Conservation (phyloP, 2,797 vertebrate species). For the Lophius americanus region DNA sequence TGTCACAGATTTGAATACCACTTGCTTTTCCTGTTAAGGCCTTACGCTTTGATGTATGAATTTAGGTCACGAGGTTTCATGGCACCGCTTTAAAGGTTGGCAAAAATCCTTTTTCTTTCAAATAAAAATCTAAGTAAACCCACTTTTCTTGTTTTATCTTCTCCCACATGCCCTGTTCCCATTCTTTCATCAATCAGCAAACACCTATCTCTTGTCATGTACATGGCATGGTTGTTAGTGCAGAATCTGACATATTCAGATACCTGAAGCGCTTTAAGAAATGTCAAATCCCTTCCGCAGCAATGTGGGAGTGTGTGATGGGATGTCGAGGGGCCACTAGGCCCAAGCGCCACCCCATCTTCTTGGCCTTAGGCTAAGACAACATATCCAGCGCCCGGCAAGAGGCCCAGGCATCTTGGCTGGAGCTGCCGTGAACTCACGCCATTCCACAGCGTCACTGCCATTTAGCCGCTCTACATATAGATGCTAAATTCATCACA, state of each 20-base stretch:
- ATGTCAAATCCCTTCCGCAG: conserved; percentile 56
- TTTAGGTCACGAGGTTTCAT: conserved; percentile 66
- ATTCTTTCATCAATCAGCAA: conserved; percentile 70
- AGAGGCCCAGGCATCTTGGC: conserved; percentile 40
- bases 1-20: conserved; percentile 48
- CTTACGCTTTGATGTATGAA: conserved; percentile 64
- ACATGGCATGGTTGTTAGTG: conserved; percentile 56
- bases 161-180: conserved; percentile 53
- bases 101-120: conserved; percentile 47
- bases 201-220: conserved; percentile 67
- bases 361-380: conserved; percentile 49
- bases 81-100: conserved; percentile 64
- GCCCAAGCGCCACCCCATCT: conserved; percentile 42
- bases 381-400: conserved; percentile 36
- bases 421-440: conserved; percentile 14
- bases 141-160: conserved; percentile 55
- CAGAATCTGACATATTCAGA: conserved; percentile 40
- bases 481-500: conserved; percentile 61
- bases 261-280: conserved; percentile 62
- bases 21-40: conserved; percentile 35
- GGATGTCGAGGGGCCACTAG: conserved; percentile 48
- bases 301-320: conserved; percentile 19
- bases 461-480: conserved; percentile 45
- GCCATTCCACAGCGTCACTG: conserved; percentile 28
- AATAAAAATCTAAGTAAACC: conserved; percentile 58